Evolutionary conservation across 1,140 invertebrate genomes (phyloP).

Genomic region (Drosophila grimshawi): DNA sequence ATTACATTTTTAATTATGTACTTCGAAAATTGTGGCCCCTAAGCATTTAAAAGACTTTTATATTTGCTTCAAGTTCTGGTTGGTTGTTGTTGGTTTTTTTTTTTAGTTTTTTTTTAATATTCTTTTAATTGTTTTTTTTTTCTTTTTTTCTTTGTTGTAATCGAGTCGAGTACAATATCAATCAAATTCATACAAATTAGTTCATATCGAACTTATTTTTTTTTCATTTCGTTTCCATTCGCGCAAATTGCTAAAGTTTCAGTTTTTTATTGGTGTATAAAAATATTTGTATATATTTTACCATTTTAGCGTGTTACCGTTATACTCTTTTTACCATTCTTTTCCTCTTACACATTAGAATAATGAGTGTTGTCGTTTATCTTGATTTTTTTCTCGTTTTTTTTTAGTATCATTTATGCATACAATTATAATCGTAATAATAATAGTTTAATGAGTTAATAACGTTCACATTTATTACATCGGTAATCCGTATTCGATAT

Average conservation of each 20-base stretch:
- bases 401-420: constrained; percentile 33
- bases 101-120: constrained; percentile 4
- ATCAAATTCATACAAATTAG: constrained; percentile 70
- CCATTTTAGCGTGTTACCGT: constrained; percentile 46
- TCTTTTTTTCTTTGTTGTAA: constrained; percentile 14
- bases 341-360: constrained; percentile 74
- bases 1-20: constrained; percentile 68
- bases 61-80: constrained; percentile 69
- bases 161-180: constrained; percentile 44
- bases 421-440: constrained; percentile 57
- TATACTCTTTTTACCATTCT: background rate
- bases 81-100: constrained; percentile 45
- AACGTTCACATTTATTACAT: constrained; percentile 60
- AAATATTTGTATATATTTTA: constrained; percentile 80
- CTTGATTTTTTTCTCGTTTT: constrained; percentile 38
- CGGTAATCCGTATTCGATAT: constrained; percentile 24
- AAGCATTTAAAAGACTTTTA: constrained; percentile 81
- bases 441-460: constrained; percentile 60
- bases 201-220: constrained; percentile 22
- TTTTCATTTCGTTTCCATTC: constrained; percentile 38
- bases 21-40: constrained; percentile 83
- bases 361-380: constrained; percentile 72
- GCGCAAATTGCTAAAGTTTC: constrained; percentile 44
- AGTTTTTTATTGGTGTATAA: constrained; percentile 65
- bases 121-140: constrained; percentile 15